A percentile compares a stretch with the other conserved stretches of the same genome.
These are phyloP conservation scores for Mactra quadrangularis DNA, from an alignment of 1,140 invertebrate genomes.

Conservation along the genomic window DNA sequence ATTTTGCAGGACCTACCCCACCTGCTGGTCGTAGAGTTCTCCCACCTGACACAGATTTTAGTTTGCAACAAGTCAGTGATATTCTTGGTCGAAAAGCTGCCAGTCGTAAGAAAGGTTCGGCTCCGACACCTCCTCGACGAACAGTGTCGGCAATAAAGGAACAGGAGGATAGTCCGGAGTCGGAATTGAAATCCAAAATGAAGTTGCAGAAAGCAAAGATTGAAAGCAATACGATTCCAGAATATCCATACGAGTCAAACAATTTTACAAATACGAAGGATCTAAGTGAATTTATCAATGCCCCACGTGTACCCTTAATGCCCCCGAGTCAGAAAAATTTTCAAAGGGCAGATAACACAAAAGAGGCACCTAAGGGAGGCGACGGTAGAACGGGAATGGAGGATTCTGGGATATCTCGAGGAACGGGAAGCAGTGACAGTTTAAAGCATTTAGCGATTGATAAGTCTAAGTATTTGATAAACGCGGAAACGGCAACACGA, in stretches of 20 bases:
- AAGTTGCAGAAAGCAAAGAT: slow-evolving; percentile 81
- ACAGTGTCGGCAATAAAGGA: slow-evolving; percentile 71
- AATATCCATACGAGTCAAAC: slow-evolving; percentile 56
- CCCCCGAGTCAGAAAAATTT: slow-evolving; percentile 70
- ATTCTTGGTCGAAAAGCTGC: slow-evolving; percentile 71
- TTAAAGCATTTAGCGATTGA: slow-evolving; percentile 78
- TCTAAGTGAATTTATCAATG: slow-evolving; percentile 60
- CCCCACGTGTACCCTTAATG: slow-evolving; percentile 55
- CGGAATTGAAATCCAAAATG: slow-evolving; percentile 79
- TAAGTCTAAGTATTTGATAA: slow-evolving; percentile 80
- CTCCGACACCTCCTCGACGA: slow-evolving; percentile 73
- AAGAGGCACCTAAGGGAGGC: slow-evolving; percentile 57
- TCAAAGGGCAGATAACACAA: slow-evolving; percentile 65
- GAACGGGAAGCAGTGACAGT: slow-evolving; percentile 72
- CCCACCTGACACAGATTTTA: slow-evolving; percentile 78
- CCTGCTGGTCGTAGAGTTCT: slow-evolving; percentile 75
- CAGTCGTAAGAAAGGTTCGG: slow-evolving; percentile 71
- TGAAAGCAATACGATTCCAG: slow-evolving; percentile 70
- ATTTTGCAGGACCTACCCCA: slow-evolving; percentile 79
- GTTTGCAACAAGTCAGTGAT: slow-evolving; percentile 67
- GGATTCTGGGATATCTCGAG: slow-evolving; percentile 71
- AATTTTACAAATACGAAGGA: slow-evolving; percentile 61
- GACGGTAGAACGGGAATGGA: slow-evolving; percentile 61
- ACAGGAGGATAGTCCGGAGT: slow-evolving; percentile 66
- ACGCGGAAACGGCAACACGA: slow-evolving; percentile 69